phyloP scores from a whole-genome alignment of 2,888 invertebrate genomes.

The Platypus cylindrus region DNA sequence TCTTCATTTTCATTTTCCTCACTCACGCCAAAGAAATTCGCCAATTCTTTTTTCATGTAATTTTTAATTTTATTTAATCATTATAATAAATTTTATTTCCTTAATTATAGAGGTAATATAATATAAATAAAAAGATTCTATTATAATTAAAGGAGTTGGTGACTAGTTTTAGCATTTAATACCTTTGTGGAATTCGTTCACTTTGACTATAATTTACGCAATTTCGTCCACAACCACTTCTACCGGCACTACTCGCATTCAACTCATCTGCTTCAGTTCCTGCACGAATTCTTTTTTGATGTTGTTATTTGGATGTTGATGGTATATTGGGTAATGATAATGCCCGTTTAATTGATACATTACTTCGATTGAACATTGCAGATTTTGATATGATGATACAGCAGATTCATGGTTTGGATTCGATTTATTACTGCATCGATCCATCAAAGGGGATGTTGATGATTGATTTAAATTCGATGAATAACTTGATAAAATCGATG shows the following conservation, averaged over 20 bases:
- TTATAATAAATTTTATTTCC: no score
- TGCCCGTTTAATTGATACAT: conserved; percentile 24
- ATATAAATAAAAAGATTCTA: conserved; percentile 4
- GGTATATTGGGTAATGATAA: conserved; percentile 25
- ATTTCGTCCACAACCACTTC: conserved; percentile 5
- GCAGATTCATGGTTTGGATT: no score
- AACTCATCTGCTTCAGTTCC: no score
- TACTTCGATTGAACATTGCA: conserved; percentile 9
- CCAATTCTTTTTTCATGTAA: conserved; percentile 67
- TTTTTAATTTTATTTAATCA: no score
- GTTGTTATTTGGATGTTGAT: conserved; percentile 16
- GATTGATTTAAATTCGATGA: conserved; percentile 1
- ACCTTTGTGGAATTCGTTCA: conserved; percentile 26
- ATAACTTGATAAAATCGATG: conserved; percentile 1
- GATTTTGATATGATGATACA: no score
- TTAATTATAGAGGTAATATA: no score
- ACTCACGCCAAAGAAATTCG: conserved; percentile 75
- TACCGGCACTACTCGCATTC: background rate
- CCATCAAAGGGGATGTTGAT: conserved; percentile 4
- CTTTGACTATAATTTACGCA: conserved; percentile 30
- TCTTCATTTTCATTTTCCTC: conserved; percentile 56
- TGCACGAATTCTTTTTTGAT: background rate
- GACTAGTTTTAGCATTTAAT: background rate
- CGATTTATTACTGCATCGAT: background rate
- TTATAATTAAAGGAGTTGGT: background rate